Conservation (phyloP, 2,113 vertebrate species). For the Catharus fuscescens region DNA sequence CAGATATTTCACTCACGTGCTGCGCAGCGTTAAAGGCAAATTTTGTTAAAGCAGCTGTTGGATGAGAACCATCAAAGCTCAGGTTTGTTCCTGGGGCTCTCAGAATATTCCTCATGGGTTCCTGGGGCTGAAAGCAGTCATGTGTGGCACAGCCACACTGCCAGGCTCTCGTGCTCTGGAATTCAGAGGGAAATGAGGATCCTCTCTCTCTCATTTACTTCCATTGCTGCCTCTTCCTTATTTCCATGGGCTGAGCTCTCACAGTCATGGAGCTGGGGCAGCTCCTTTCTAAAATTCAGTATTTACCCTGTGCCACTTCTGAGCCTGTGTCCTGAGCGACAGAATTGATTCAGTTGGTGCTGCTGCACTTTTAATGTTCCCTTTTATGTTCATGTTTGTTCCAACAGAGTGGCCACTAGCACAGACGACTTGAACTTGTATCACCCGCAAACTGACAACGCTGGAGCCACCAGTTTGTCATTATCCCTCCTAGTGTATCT, state of each 20-base stretch:
- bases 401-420: constrained; percentile 65
- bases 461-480: constrained; percentile 66
- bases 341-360: constrained; percentile 41
- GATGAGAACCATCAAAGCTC: constrained; percentile 78
- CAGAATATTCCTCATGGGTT: constrained; percentile 76
- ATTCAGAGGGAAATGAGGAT: constrained; percentile 45
- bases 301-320: neutral
- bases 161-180: constrained; percentile 42
- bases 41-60: constrained; percentile 63
- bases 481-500: constrained; percentile 61
- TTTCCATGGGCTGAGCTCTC: neutral
- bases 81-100: constrained; percentile 74
- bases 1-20: constrained; percentile 74
- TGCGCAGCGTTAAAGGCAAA: constrained; percentile 20
- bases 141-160: constrained; percentile 68
- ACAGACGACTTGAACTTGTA: constrained; percentile 74
- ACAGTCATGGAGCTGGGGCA: neutral
- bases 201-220: constrained; percentile 37
- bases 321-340: constrained; percentile 2
- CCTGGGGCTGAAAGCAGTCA: constrained; percentile 74
- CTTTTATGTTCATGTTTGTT: constrained; percentile 73
- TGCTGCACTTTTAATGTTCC: constrained; percentile 56
- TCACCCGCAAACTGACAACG: constrained; percentile 63
- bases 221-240: constrained; percentile 12
- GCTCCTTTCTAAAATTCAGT: constrained; percentile 19